These are phyloP conservation scores for Hipposideros larvatus DNA, from an alignment of 2,797 vertebrate genomes.

Conservation along the genomic window DNA sequence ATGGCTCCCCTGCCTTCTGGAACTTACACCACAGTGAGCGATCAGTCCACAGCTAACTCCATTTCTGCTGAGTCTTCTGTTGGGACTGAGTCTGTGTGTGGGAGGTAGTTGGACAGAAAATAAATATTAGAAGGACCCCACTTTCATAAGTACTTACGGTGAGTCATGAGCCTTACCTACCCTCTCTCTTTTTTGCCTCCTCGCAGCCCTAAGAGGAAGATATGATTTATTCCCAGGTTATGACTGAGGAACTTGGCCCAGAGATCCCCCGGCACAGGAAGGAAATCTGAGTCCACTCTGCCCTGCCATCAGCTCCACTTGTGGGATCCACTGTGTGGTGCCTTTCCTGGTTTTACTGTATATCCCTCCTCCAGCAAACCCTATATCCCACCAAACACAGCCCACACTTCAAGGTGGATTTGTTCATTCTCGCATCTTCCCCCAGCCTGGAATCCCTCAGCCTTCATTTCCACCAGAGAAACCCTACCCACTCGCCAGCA, in stretches of 20 bases:
- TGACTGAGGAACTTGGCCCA: neutral
- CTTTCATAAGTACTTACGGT: fast-evolving
- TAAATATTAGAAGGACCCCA: neutral
- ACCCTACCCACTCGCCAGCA: neutral
- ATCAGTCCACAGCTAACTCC: neutral
- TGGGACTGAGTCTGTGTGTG: neutral
- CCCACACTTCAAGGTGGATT: too few species aligned
- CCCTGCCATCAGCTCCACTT: neutral
- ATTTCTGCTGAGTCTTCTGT: neutral
- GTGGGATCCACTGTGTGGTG: neutral
- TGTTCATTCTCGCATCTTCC: neutral
- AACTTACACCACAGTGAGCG: neutral
- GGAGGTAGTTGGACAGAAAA: neutral
- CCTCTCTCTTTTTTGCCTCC: neutral
- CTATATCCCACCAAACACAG: neutral
- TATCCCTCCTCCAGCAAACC: neutral
- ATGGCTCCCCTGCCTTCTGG: neutral
- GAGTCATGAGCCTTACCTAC: neutral
- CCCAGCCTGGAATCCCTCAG: neutral
- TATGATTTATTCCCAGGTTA: neutral
- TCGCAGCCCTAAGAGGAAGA: neutral
- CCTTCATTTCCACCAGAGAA: neutral
- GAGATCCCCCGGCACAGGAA: neutral
- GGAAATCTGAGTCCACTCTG: neutral
- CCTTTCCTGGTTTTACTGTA: neutral